Evolutionary conservation across 1,140 invertebrate species (phyloP).

Genomic region (Meteorus sp.): DNA sequence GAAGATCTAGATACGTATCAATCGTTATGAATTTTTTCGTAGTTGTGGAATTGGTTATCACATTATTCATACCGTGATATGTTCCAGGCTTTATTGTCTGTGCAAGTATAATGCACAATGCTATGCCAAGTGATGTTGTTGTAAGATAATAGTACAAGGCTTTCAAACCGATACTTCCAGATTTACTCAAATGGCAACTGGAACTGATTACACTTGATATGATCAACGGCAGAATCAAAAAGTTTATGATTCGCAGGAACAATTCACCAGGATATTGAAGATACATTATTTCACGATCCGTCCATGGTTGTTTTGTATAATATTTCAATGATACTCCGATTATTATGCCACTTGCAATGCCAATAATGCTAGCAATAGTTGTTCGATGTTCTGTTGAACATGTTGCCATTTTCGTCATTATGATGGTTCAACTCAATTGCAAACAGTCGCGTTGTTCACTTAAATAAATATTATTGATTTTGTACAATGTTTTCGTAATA

Average conservation of each 20-base stretch:
- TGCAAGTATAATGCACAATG: constrained; percentile 65
- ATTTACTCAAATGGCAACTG: constrained; percentile 59
- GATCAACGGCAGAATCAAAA: constrained; percentile 67
- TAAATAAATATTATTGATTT: no score
- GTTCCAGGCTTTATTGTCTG: constrained; percentile 65
- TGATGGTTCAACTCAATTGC: no score
- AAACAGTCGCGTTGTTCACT: no score
- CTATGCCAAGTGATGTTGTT: constrained; percentile 67
- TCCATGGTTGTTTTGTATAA: constrained; percentile 42
- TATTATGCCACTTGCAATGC: constrained; percentile 32
- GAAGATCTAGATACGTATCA: constrained; percentile 72
- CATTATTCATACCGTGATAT: constrained; percentile 29
- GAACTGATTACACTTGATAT: constrained; percentile 65
- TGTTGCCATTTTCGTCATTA: constrained; percentile 14
- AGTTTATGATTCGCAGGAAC: constrained; percentile 68
- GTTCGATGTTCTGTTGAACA: constrained; percentile 17
- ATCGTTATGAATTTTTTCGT: constrained; percentile 60
- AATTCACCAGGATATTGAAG: constrained; percentile 65
- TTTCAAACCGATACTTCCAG: constrained; percentile 57
- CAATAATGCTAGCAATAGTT: constrained; percentile 31
- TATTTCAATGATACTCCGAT: constrained; percentile 36
- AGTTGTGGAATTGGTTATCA: constrained; percentile 8
- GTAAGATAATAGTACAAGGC: constrained; percentile 68
- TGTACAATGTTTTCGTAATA: no score
- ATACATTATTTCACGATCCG: constrained; percentile 59